Evolutionary conservation across 2,888 invertebrate species (phyloP).

Genomic region (Pseudeuparius sepicola): DNA sequence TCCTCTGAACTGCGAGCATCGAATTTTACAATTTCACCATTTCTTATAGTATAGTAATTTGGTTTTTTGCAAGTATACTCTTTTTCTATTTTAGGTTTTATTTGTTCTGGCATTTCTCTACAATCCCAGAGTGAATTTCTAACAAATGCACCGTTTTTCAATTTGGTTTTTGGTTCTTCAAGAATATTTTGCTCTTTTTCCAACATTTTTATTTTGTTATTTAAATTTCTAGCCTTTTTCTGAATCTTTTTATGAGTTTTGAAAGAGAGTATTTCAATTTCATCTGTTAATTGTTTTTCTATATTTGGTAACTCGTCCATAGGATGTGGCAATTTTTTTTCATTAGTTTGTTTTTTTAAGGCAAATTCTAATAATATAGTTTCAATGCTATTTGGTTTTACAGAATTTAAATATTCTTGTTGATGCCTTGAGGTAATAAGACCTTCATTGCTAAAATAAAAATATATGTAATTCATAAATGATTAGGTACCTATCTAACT

Average conservation of each 20-base stretch:
- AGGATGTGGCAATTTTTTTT: too few species aligned
- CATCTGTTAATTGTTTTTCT: constrained; percentile 41
- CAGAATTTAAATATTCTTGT: constrained; percentile 27
- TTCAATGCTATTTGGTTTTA: constrained; percentile 34
- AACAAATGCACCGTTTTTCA: constrained; percentile 11
- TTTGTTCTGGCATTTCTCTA: constrained; percentile 27
- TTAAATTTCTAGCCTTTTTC: constrained; percentile 39
- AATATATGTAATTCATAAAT: too few species aligned
- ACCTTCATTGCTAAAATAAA: too few species aligned
- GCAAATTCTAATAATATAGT: constrained; percentile 34
- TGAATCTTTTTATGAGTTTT: constrained; percentile 42
- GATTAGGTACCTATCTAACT: too few species aligned
- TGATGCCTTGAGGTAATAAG: constrained; percentile 20
- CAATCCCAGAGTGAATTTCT: constrained; percentile 38
- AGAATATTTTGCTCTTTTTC: background rate
- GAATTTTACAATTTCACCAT: constrained; percentile 43
- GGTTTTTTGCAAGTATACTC: constrained; percentile 31
- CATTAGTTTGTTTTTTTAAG: constrained; percentile 23
- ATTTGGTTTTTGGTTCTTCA: constrained; percentile 1
- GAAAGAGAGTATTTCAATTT: constrained; percentile 34
- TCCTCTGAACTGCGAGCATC: constrained; percentile 13
- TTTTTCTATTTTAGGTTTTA: constrained; percentile 19
- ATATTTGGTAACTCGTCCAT: constrained; percentile 45
- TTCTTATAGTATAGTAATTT: constrained; percentile 44
- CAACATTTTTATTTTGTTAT: constrained; percentile 21